These are phyloP conservation scores for Drepanosiphum platanoidis DNA, from an alignment of 2,888 invertebrate species.

Conservation along the genomic window DNA sequence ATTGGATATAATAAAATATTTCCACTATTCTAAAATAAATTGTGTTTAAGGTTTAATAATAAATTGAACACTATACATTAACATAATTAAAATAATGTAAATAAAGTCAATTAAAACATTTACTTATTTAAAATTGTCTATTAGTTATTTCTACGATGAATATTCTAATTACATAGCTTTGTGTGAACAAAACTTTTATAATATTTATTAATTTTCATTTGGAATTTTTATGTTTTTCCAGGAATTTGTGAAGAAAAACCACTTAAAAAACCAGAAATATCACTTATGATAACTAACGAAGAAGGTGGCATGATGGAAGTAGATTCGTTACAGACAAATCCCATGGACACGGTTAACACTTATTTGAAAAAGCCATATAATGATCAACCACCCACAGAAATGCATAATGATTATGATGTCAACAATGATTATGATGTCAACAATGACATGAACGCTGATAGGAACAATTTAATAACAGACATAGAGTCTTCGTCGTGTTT, in stretches of 20 bases:
- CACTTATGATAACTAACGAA: slow-evolving; percentile 47
- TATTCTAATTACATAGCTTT: too few species aligned
- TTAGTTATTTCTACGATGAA: too few species aligned
- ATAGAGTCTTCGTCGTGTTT: slow-evolving; percentile 44
- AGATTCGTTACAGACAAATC: slow-evolving; percentile 34
- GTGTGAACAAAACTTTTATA: too few species aligned
- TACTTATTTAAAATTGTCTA: too few species aligned
- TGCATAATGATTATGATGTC: slow-evolving; percentile 1
- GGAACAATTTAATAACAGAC: slow-evolving; percentile 23
- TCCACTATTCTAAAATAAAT: too few species aligned
- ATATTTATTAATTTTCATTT: too few species aligned
- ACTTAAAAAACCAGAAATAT: slow-evolving; percentile 50
- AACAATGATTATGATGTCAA: too few species aligned
- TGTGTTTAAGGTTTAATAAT: too few species aligned
- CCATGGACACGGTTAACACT: not conserved
- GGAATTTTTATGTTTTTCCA: not conserved
- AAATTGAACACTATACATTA: too few species aligned
- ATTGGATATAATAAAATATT: too few species aligned
- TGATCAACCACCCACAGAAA: not conserved
- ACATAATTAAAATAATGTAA: too few species aligned
- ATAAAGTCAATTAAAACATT: too few species aligned
- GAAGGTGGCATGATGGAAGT: slow-evolving; percentile 59
- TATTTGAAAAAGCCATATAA: slow-evolving; percentile 1
- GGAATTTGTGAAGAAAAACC: slow-evolving; percentile 5
- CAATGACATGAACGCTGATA: slow-evolving; percentile 6